phyloP scores from a whole-genome alignment of 2,888 invertebrate genomes.

The Ametastegia equiseti region DNA sequence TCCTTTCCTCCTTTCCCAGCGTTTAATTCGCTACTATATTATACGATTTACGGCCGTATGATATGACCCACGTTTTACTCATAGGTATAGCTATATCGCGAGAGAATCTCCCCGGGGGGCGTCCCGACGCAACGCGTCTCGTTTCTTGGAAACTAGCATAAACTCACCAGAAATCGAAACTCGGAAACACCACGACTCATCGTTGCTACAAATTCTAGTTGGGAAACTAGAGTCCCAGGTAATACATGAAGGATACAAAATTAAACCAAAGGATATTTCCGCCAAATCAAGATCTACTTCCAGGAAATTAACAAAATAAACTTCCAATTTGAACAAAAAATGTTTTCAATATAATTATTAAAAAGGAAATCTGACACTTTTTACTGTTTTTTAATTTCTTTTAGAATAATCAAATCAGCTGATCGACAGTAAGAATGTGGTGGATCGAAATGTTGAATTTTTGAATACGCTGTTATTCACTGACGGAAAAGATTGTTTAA shows the following conservation, averaged over 20 bases:
- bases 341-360: no score
- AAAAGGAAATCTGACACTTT: no score
- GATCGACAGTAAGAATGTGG: no score
- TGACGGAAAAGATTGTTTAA: no score
- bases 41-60: not conserved
- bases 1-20: not conserved
- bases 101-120: not conserved
- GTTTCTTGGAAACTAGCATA: conserved; percentile 12
- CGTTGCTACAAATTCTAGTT: not conserved
- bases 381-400: no score
- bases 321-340: no score
- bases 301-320: no score
- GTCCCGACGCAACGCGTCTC: conserved; percentile 2
- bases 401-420: no score
- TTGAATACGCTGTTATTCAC: not conserved
- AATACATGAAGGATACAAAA: not conserved
- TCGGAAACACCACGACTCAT: conserved; percentile 11
- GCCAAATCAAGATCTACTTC: not conserved
- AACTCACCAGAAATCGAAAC: conserved; percentile 12
- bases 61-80: not conserved
- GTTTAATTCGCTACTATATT: conserved; percentile 24
- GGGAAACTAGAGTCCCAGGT: not conserved
- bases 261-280: not conserved
- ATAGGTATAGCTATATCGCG: not conserved
- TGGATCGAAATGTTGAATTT: no score